phyloP scores from a whole-genome alignment of 2,888 invertebrate species.

The Pristionchus exspectatus region DNA sequence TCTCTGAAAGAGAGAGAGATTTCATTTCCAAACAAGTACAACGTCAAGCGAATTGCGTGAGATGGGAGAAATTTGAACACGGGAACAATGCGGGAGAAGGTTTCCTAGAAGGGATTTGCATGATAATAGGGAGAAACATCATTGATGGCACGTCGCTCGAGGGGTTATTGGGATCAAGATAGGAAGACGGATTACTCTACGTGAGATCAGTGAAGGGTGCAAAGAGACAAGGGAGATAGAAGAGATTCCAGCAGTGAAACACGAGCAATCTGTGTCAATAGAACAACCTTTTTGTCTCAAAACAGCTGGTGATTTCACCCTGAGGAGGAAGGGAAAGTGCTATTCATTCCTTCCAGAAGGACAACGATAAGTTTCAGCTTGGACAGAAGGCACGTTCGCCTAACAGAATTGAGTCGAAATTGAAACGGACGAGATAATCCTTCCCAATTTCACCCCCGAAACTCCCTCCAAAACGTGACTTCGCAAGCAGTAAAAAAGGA shows the following conservation, averaged over 20 bases:
- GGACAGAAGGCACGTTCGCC: slow-evolving; percentile 8
- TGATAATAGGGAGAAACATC: slow-evolving; percentile 10
- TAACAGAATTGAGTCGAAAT: slow-evolving; percentile 45
- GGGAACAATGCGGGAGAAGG: not conserved
- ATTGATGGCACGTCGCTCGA: slow-evolving; percentile 10
- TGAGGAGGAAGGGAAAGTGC: not conserved
- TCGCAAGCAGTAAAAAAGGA: not conserved
- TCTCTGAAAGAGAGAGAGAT: slow-evolving; percentile 6
- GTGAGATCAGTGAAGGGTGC: not conserved
- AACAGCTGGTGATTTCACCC: not conserved
- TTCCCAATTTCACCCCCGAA: not conserved
- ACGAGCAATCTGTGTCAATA: slow-evolving; percentile 28
- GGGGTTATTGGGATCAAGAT: slow-evolving; percentile 15
- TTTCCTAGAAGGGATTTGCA: not conserved
- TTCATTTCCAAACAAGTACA: not conserved
- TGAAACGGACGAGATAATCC: slow-evolving; percentile 38
- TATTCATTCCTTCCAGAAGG: not conserved
- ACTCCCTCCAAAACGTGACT: not conserved
- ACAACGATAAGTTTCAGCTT: not conserved
- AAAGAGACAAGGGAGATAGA: slow-evolving; percentile 10
- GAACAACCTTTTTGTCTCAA: not conserved
- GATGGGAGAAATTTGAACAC: not conserved
- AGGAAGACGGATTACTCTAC: not conserved
- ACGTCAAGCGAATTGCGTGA: not conserved
- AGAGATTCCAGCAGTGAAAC: not conserved